Conservation (phyloP, 2,888 invertebrate genomes). For the Tupiocoris notatus region DNA sequence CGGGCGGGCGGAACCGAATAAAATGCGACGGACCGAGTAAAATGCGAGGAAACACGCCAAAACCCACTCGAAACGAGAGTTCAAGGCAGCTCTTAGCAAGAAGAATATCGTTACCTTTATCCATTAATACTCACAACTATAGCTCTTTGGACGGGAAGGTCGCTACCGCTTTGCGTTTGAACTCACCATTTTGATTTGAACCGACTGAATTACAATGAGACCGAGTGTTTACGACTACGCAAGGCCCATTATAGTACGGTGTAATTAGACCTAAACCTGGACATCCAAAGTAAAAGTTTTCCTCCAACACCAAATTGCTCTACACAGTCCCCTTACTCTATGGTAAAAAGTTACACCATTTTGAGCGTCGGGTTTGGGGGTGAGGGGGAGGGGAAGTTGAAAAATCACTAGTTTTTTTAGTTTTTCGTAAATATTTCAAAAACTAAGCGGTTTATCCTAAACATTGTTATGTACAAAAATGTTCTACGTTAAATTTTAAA, state of each 20-base stretch:
- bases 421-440: too few relatives aligned
- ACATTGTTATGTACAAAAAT: too few relatives aligned
- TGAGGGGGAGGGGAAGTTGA: too few relatives aligned
- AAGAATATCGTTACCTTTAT: constrained; percentile 3
- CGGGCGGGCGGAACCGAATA: neutral
- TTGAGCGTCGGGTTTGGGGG: too few relatives aligned
- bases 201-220: constrained; percentile 16
- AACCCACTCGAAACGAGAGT: neutral
- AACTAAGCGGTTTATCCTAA: too few relatives aligned
- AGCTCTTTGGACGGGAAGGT: constrained; percentile 1
- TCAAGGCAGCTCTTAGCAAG: neutral
- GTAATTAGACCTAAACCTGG: too few relatives aligned
- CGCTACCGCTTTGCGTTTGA: constrained; percentile 15
- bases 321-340: too few relatives aligned
- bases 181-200: constrained; percentile 7
- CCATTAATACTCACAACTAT: constrained; percentile 22
- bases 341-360: too few relatives aligned
- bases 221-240: constrained; percentile 12
- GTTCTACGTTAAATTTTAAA: too few relatives aligned
- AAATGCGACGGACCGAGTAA: neutral
- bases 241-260: constrained; percentile 23
- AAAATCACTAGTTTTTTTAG: too few relatives aligned
- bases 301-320: too few relatives aligned
- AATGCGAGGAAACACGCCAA: neutral
- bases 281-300: too few relatives aligned